These are phyloP conservation scores for Ochotona curzoniae DNA, from an alignment of 2,113 vertebrate species.

Conservation along the genomic window DNA sequence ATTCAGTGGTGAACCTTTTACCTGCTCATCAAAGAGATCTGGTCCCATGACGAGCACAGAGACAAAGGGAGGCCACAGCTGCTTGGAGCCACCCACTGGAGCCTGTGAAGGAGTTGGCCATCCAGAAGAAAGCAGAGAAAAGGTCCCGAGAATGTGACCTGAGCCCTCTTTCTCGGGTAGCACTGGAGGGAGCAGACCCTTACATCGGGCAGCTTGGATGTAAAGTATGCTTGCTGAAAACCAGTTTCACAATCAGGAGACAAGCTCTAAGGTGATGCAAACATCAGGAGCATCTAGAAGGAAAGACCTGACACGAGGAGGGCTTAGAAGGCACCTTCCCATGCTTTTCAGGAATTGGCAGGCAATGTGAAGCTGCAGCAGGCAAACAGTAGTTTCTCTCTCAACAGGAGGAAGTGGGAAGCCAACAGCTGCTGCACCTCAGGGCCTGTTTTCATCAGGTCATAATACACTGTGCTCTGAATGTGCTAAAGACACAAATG, in stretches of 20 bases:
- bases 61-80: not conserved
- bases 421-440: not conserved
- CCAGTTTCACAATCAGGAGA: slow-evolving; percentile 20
- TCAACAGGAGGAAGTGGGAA: not conserved
- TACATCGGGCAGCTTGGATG: not conserved
- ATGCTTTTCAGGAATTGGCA: not conserved
- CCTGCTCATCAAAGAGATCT: not conserved
- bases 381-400: not conserved
- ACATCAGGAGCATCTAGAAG: not conserved
- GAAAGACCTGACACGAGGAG: not conserved
- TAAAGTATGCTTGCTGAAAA: not conserved
- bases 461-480: not conserved
- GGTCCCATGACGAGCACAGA: not conserved
- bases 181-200: not conserved
- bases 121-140: not conserved
- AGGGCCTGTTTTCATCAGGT: not conserved
- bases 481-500: not conserved
- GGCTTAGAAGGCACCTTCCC: not conserved
- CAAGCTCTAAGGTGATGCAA: not conserved
- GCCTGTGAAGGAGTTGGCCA: not conserved
- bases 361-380: not conserved
- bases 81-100: not conserved
- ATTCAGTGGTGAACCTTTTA: not conserved
- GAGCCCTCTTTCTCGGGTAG: not conserved
- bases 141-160: not conserved